Percentiles rank a stretch among this genome's conserved stretches.
These are phyloP conservation scores for Stichodactyla helianthus DNA, from an alignment of 64 coral and sea anemone genomes.

Conservation along the genomic window DNA sequence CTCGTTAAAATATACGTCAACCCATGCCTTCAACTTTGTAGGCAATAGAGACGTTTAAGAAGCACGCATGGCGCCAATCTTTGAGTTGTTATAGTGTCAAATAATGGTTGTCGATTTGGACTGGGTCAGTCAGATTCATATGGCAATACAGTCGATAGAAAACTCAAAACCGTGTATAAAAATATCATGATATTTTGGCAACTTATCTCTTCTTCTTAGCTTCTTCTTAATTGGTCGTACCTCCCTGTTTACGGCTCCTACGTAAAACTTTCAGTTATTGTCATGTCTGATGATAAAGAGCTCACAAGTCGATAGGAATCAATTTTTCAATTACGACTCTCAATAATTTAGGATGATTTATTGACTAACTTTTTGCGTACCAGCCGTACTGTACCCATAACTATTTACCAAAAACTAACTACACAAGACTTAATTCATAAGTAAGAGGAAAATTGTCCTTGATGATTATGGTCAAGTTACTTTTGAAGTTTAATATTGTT, in stretches of 20 bases:
- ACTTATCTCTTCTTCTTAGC: background rate
- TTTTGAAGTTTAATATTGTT: background rate
- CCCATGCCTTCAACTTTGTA: background rate
- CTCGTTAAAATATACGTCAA: background rate
- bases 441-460: background rate
- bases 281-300: background rate
- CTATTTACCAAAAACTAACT: background rate
- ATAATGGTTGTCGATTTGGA: too few relatives aligned
- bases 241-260: background rate
- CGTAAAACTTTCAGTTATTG: background rate
- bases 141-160: too few relatives aligned
- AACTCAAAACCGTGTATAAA: too few relatives aligned
- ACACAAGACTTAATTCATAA: background rate
- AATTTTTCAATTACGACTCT: background rate
- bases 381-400: background rate
- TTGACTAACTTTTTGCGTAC: background rate
- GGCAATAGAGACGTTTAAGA: background rate
- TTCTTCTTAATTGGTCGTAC: background rate
- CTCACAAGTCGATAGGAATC: background rate
- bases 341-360: background rate
- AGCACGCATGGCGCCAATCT: too few relatives aligned
- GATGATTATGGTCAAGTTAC: conserved; percentile 1
- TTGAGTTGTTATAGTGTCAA: too few relatives aligned
- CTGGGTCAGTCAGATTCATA: too few relatives aligned
- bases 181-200: background rate